Conservation (phyloP, 2,888 invertebrate species). For the Lamellibrachia columna region DNA sequence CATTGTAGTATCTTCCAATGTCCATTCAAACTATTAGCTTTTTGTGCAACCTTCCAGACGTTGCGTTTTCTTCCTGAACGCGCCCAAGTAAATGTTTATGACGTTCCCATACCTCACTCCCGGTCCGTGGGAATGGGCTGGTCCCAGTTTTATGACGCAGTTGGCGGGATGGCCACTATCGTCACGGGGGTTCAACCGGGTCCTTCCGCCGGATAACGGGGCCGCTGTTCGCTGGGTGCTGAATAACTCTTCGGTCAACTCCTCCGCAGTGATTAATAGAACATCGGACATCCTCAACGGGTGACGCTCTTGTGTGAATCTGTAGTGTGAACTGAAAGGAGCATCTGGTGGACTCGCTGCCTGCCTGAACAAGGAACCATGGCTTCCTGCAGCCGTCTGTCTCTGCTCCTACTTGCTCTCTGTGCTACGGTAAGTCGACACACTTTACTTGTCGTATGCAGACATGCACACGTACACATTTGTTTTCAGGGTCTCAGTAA, state of each 20-base stretch:
- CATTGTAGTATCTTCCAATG: background rate
- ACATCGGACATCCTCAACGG: background rate
- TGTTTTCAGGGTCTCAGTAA: background rate
- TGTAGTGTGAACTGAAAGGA: background rate
- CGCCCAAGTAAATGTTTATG: background rate
- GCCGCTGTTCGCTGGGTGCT: background rate
- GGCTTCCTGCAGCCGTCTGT: background rate
- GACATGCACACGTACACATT: background rate
- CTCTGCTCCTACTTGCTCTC: background rate
- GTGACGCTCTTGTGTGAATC: background rate
- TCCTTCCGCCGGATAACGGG: background rate
- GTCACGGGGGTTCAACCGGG: background rate
- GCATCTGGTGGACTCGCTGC: background rate
- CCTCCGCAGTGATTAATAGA: background rate
- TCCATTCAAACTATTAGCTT: background rate
- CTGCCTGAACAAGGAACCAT: background rate
- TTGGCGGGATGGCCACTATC: background rate
- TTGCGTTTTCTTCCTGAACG: background rate
- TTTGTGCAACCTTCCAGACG: background rate
- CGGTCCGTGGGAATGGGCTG: background rate
- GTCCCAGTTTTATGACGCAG: background rate
- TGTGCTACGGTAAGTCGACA: constrained; percentile 10
- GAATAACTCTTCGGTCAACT: constrained; percentile 11
- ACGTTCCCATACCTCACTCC: background rate
- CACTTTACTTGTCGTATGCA: background rate